These are phyloP conservation scores for Triops longicaudatus DNA, from an alignment of 1,140 invertebrate species.

Conservation along the genomic window DNA sequence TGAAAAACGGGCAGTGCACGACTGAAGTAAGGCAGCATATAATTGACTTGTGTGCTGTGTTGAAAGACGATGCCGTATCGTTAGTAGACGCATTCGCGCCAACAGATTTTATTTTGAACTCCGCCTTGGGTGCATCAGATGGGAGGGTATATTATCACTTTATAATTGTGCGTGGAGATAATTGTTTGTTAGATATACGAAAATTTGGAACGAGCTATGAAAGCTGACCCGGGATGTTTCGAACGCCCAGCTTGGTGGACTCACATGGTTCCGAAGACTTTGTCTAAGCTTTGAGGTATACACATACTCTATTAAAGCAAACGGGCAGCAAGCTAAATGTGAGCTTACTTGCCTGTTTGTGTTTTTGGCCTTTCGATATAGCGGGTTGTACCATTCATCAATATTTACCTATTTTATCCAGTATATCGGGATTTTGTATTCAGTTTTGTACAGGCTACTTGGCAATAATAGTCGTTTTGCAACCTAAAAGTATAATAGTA, in stretches of 20 bases:
- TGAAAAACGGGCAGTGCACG: slow-evolving; percentile 31
- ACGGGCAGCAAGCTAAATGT: no score
- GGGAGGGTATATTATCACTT: slow-evolving; percentile 71
- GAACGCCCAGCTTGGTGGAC: background rate
- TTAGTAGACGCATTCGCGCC: slow-evolving; percentile 79
- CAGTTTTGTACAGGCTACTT: no score
- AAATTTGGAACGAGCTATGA: background rate
- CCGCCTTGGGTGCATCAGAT: slow-evolving; percentile 65
- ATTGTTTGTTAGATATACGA: background rate
- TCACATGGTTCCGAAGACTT: background rate
- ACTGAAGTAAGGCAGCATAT: slow-evolving; percentile 50
- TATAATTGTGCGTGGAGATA: no score
- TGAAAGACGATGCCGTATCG: slow-evolving; percentile 64
- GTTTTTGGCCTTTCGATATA: no score
- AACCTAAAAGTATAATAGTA: no score
- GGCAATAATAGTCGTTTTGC: no score
- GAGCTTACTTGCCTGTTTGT: no score
- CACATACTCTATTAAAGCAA: no score
- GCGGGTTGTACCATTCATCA: no score
- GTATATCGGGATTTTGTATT: no score
- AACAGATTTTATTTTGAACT: slow-evolving; percentile 76
- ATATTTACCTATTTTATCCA: no score
- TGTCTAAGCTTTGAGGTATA: background rate
- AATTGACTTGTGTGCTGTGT: slow-evolving; percentile 49
- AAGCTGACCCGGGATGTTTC: background rate